Percentiles rank a stretch among this genome's conserved stretches.
Conservation (phyloP, 2,888 invertebrate species). For the Thera britannica region DNA sequence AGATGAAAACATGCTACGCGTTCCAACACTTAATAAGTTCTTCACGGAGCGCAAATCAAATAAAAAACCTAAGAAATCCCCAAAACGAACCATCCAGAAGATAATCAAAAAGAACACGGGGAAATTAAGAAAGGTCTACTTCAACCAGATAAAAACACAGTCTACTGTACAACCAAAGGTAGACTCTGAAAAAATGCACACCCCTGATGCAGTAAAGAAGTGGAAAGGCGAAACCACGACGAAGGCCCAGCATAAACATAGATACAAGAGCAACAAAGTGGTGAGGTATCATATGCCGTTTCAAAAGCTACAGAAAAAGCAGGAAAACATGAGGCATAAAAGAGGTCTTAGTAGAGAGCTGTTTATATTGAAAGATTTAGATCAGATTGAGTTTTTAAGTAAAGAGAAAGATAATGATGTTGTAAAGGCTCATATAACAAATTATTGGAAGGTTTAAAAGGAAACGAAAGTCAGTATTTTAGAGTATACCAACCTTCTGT, state of each 20-base stretch:
- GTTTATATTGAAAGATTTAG: slow-evolving; percentile 67
- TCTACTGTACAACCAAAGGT: slow-evolving; percentile 49
- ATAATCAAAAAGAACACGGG: slow-evolving; percentile 70
- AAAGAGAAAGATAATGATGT: slow-evolving; percentile 58
- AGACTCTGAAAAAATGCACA: slow-evolving; percentile 45
- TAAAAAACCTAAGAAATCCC: slow-evolving; percentile 60
- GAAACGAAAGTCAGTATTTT: too few relatives aligned
- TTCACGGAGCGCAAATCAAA: slow-evolving; percentile 52
- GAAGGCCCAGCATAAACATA: slow-evolving; percentile 49
- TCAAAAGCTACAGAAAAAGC: slow-evolving; percentile 59
- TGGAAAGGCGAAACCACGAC: slow-evolving; percentile 54
- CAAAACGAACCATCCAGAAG: slow-evolving; percentile 73
- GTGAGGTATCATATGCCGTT: slow-evolving; percentile 67
- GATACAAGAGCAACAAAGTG: slow-evolving; percentile 54
- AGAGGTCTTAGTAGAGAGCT: slow-evolving; percentile 55
- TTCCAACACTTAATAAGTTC: slow-evolving; percentile 56
- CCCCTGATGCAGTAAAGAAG: slow-evolving; percentile 45
- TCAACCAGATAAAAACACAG: slow-evolving; percentile 46
- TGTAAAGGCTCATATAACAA: slow-evolving; percentile 61
- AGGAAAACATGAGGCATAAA: slow-evolving; percentile 53
- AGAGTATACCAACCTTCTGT: too few relatives aligned
- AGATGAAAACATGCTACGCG: slow-evolving; percentile 63
- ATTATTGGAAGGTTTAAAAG: slow-evolving; percentile 58
- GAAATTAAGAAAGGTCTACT: slow-evolving; percentile 58
- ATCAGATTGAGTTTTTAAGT: slow-evolving; percentile 66